phyloP scores from a whole-genome alignment of 2,888 invertebrate genomes.

The Tholera decimalis region DNA sequence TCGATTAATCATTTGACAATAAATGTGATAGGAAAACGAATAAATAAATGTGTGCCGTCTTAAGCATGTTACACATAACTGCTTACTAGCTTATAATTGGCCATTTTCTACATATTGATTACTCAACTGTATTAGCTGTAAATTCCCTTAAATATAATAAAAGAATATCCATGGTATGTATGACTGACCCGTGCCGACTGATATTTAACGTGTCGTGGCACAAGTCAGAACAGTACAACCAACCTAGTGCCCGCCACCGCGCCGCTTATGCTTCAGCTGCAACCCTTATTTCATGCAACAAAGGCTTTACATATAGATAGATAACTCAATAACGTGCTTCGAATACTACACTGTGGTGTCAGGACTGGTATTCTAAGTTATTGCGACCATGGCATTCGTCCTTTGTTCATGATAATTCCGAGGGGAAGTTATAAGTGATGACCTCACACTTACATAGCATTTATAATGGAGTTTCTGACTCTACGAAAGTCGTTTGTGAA shows the following conservation, averaged over 20 bases:
- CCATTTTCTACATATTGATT: too few relatives aligned
- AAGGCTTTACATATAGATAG: slow-evolving; percentile 30
- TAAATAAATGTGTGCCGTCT: too few relatives aligned
- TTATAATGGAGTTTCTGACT: slow-evolving; percentile 40
- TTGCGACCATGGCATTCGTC: slow-evolving; percentile 63
- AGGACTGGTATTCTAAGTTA: slow-evolving; percentile 59
- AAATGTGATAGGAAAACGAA: too few relatives aligned
- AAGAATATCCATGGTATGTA: too few relatives aligned
- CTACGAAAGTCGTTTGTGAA: slow-evolving; percentile 10
- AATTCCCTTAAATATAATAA: too few relatives aligned
- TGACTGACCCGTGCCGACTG: neutral
- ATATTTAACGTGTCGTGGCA: neutral
- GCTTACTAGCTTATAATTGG: too few relatives aligned
- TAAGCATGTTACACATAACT: too few relatives aligned
- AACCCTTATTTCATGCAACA: slow-evolving; percentile 18
- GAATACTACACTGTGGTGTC: slow-evolving; percentile 56
- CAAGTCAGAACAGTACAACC: slow-evolving; percentile 11
- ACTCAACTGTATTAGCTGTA: too few relatives aligned
- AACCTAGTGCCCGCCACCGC: slow-evolving; percentile 13
- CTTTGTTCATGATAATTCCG: slow-evolving; percentile 64
- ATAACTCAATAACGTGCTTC: slow-evolving; percentile 48
- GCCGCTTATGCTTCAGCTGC: slow-evolving; percentile 23
- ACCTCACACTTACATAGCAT: slow-evolving; percentile 46
- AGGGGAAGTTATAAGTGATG: slow-evolving; percentile 58
- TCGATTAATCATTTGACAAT: too few relatives aligned